phyloP scores from a whole-genome alignment of 2,113 vertebrate species.

The Aspiorhynchus laticeps region DNA sequence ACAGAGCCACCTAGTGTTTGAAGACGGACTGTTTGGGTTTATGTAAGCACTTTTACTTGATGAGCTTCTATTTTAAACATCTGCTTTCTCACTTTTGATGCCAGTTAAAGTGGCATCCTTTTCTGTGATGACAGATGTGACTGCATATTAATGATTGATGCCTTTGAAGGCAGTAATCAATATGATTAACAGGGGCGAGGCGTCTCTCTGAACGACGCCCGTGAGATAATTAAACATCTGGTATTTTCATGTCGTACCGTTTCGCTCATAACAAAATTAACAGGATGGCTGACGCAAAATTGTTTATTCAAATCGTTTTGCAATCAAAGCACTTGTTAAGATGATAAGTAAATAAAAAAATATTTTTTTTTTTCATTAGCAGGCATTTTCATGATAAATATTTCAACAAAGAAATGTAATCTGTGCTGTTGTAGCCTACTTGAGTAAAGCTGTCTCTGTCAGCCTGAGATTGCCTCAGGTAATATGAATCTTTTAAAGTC shows the following conservation, averaged over 20 bases:
- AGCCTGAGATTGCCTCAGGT: too few species aligned
- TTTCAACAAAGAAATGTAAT: not conserved
- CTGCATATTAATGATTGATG: slow-evolving; percentile 66
- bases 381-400: not conserved
- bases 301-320: not conserved
- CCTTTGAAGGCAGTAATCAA: slow-evolving; percentile 54
- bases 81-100: slow-evolving; percentile 56
- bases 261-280: slow-evolving; percentile 27
- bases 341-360: not conserved
- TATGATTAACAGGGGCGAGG: slow-evolving; percentile 63
- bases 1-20: slow-evolving; percentile 69
- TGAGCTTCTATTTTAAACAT: slow-evolving; percentile 64
- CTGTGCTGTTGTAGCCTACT: not conserved
- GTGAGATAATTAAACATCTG: slow-evolving; percentile 37
- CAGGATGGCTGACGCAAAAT: not conserved
- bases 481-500: too few species aligned
- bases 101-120: slow-evolving; percentile 62
- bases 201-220: slow-evolving; percentile 43
- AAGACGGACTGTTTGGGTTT: not conserved
- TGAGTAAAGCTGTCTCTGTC: too few species aligned
- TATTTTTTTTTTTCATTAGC: not conserved
- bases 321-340: slow-evolving; percentile 1
- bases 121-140: slow-evolving; percentile 67
- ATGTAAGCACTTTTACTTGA: slow-evolving; percentile 57
- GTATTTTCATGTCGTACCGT: slow-evolving; percentile 24